Conservation (phyloP, 1,140 invertebrate genomes). For the Aphelenchoides fujianensis region DNA sequence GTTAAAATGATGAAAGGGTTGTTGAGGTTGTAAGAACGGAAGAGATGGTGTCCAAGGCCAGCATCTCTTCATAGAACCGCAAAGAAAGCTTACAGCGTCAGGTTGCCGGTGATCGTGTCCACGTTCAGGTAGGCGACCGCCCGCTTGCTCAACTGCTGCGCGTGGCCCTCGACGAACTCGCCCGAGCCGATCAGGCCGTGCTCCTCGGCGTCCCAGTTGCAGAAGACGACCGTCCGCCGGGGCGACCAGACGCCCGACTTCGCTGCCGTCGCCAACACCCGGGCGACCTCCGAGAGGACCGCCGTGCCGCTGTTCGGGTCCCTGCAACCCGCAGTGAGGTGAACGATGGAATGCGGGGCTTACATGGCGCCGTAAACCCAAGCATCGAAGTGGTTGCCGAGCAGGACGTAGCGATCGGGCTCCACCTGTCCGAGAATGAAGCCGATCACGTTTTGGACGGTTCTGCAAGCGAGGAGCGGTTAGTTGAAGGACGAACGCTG, state of each 20-base stretch:
- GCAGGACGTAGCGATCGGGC: constrained; percentile 67
- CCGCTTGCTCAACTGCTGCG: constrained; percentile 40
- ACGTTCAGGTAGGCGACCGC: constrained; percentile 60
- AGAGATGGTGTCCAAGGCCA: too few relatives aligned
- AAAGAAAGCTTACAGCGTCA: constrained; percentile 38
- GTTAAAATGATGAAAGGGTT: constrained; percentile 10
- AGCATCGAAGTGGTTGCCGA: constrained; percentile 69
- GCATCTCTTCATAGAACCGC: too few relatives aligned
- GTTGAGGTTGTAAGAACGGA: too few relatives aligned
- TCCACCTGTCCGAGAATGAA: constrained; percentile 56
- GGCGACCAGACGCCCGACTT: constrained; percentile 64
- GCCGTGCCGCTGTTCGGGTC: constrained; percentile 65
- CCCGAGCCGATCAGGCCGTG: constrained; percentile 64
- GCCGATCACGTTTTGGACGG: constrained; percentile 59
- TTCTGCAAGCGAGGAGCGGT: too few relatives aligned
- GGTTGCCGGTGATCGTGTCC: constrained; percentile 48
- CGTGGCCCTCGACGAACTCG: constrained; percentile 57
- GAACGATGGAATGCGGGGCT: not conserved
- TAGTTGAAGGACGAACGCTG: constrained; percentile 20
- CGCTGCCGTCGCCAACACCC: constrained; percentile 63
- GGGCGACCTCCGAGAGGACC: constrained; percentile 65
- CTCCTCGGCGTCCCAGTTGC: constrained; percentile 64
- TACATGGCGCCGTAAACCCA: constrained; percentile 64
- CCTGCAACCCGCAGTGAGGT: constrained; percentile 24
- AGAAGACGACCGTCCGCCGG: constrained; percentile 65